Conservation (phyloP, 2,113 vertebrate species). For the Myanophis thanlyinensis region DNA sequence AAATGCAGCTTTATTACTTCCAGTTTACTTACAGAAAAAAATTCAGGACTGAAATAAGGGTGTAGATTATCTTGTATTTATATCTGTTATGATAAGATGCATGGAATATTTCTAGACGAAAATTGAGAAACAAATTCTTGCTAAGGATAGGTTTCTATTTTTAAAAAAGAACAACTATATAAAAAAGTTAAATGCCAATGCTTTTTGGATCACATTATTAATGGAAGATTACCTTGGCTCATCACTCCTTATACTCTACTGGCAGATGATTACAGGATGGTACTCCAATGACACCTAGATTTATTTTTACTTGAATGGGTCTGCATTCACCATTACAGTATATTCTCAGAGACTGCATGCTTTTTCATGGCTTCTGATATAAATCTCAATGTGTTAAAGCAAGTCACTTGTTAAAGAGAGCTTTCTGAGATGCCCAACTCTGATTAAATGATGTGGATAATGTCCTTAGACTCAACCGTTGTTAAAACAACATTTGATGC, state of each 20-base stretch:
- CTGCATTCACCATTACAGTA: not conserved
- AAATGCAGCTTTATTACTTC: not conserved
- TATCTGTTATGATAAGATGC: not conserved
- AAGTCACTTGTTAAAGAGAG: not conserved
- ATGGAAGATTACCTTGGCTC: not conserved
- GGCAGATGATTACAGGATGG: constrained; percentile 17
- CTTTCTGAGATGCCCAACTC: constrained; percentile 40
- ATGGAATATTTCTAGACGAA: not conserved
- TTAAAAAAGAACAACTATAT: not conserved
- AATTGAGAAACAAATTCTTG: not conserved
- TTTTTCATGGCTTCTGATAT: constrained; percentile 30
- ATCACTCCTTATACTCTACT: not conserved
- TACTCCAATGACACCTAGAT: constrained; percentile 14
- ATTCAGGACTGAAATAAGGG: not conserved
- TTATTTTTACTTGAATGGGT: constrained; percentile 44
- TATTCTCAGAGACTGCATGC: constrained; percentile 40
- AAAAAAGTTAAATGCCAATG: not conserved
- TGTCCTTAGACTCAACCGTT: not conserved
- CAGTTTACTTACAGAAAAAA: not conserved
- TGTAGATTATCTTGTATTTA: not conserved
- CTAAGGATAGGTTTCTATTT: not conserved
- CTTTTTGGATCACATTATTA: not conserved
- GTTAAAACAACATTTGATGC: not conserved
- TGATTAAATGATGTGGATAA: not conserved
- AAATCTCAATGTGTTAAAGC: constrained; percentile 23